Evolutionary conservation across 2,888 invertebrate genomes (phyloP).

Genomic region (Drosophila villosipedis): DNA sequence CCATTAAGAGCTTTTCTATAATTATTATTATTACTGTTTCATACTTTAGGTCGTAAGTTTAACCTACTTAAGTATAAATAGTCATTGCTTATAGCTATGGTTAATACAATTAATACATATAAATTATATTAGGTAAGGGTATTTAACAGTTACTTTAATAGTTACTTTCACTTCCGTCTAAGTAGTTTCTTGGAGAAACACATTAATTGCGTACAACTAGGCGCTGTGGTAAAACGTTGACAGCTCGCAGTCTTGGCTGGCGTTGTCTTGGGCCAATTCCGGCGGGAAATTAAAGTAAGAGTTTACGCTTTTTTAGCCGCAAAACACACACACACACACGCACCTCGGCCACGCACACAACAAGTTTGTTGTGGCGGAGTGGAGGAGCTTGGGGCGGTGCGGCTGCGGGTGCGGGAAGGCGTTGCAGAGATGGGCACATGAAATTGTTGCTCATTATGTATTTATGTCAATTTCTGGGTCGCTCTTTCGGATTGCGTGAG

Average conservation of each 20-base stretch:
- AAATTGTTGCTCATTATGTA: constrained; percentile 78
- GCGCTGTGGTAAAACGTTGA: constrained; percentile 65
- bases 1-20: background rate
- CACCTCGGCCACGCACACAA: constrained; percentile 56
- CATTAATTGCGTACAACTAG: constrained; percentile 75
- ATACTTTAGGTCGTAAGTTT: background rate
- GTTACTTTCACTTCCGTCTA: constrained; percentile 1
- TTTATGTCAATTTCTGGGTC: constrained; percentile 78
- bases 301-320: constrained; percentile 74
- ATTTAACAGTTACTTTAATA: constrained; percentile 14
- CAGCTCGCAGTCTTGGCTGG: constrained; percentile 57
- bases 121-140: constrained; percentile 13
- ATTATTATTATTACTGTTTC: background rate
- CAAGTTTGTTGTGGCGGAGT: constrained; percentile 6
- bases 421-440: constrained; percentile 37
- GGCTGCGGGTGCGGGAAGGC: background rate
- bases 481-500: constrained; percentile 37
- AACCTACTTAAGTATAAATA: background rate
- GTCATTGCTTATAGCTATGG: too few species aligned
- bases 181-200: constrained; percentile 57
- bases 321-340: constrained; percentile 34
- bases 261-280: constrained; percentile 67
- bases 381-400: background rate
- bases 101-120: background rate
- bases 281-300: constrained; percentile 78